Evolutionary conservation across 1,140 invertebrate species (phyloP).

Genomic region (Sarcophaga peregrina): DNA sequence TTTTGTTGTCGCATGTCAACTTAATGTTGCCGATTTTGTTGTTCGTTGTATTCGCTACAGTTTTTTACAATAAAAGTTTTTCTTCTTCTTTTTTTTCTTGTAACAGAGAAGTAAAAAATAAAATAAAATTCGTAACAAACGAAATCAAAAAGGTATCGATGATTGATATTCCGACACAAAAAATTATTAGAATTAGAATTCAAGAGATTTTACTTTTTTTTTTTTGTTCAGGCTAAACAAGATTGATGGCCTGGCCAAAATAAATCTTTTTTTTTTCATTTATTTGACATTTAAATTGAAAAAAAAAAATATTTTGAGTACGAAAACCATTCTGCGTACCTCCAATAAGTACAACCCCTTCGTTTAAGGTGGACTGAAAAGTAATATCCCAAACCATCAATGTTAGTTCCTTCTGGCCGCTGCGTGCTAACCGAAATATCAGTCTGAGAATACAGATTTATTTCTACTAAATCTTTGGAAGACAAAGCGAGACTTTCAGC

Average conservation of each 20-base stretch:
- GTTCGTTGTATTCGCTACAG: too few relatives aligned
- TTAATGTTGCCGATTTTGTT: slow-evolving; percentile 4
- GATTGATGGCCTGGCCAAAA: slow-evolving; percentile 25
- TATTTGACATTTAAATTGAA: too few relatives aligned
- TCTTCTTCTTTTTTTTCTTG: neutral
- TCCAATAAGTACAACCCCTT: too few relatives aligned
- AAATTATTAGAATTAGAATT: slow-evolving; percentile 17
- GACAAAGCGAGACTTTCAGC: too few relatives aligned
- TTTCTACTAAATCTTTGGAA: too few relatives aligned
- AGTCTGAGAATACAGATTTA: too few relatives aligned
- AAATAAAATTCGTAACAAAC: neutral
- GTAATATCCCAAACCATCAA: too few relatives aligned
- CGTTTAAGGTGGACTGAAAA: too few relatives aligned
- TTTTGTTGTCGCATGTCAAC: slow-evolving; percentile 31
- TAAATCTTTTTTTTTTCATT: neutral
- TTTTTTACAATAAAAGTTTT: neutral
- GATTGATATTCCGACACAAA: neutral
- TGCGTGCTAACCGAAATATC: too few relatives aligned
- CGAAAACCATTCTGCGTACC: too few relatives aligned
- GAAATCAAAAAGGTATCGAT: slow-evolving; percentile 26
- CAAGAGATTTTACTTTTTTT: slow-evolving; percentile 16
- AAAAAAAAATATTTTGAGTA: too few relatives aligned
- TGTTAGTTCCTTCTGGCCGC: too few relatives aligned
- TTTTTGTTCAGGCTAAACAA: slow-evolving; percentile 18
- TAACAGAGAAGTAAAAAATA: slow-evolving; percentile 5